phyloP scores from a whole-genome alignment of 2,113 vertebrate species.

The Pagrus major region DNA sequence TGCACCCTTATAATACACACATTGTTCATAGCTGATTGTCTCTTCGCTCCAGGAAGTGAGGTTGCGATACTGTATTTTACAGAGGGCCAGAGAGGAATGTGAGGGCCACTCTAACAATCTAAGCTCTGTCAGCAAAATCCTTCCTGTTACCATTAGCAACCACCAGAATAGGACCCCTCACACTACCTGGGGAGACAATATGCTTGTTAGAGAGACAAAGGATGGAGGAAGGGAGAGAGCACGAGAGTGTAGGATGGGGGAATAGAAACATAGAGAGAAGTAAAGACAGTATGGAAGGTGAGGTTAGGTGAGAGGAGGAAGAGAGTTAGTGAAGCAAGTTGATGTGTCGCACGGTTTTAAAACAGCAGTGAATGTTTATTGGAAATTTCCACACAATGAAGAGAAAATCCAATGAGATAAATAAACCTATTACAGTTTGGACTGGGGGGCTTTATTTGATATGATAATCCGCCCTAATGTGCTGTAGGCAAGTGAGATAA shows the following conservation, averaged over 20 bases:
- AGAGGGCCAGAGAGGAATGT: slow-evolving; percentile 35
- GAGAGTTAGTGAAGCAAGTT: background rate
- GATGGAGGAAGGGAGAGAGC: slow-evolving; percentile 27
- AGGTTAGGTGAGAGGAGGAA: slow-evolving; percentile 4
- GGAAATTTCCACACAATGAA: slow-evolving; percentile 21
- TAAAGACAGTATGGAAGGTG: slow-evolving; percentile 15
- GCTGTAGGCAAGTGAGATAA: slow-evolving; percentile 30
- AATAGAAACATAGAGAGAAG: slow-evolving; percentile 40
- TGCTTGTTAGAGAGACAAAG: slow-evolving; percentile 74
- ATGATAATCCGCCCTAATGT: slow-evolving; percentile 50
- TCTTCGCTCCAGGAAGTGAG: slow-evolving; percentile 8
- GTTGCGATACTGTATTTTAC: slow-evolving; percentile 1
- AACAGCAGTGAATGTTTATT: slow-evolving; percentile 4
- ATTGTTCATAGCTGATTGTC: background rate
- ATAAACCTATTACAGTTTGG: slow-evolving; percentile 34
- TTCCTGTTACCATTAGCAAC: slow-evolving; percentile 77
- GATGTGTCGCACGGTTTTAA: slow-evolving; percentile 13
- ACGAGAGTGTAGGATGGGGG: slow-evolving; percentile 38
- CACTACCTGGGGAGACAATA: slow-evolving; percentile 62
- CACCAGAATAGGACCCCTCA: slow-evolving; percentile 61
- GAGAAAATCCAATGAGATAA: slow-evolving; percentile 38
- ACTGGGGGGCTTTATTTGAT: slow-evolving; percentile 29
- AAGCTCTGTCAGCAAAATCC: slow-evolving; percentile 74
- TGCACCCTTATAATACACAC: too few species aligned
- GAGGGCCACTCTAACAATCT: slow-evolving; percentile 63